A percentile compares a stretch with the other conserved stretches of the same genome.
Conservation (phyloP, 2,113 vertebrate genomes). For the Cavia aperea region DNA sequence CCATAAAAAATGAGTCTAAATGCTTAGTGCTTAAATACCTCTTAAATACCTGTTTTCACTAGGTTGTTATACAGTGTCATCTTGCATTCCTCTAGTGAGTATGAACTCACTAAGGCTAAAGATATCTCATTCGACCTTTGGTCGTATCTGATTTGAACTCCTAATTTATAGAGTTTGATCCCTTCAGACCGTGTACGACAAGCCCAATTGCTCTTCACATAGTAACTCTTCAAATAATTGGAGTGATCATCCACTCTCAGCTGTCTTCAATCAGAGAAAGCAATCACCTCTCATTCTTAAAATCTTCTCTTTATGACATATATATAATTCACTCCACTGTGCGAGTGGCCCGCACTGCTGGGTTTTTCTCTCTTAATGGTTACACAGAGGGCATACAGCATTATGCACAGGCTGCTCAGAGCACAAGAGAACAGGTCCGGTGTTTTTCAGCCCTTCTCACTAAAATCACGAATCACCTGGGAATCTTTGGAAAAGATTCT, state of each 20-base stretch:
- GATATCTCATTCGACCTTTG: background rate
- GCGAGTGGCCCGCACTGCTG: background rate
- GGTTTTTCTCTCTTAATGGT: background rate
- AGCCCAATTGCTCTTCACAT: background rate
- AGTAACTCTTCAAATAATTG: background rate
- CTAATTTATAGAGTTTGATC: background rate
- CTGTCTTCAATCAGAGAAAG: background rate
- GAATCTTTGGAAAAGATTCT: background rate
- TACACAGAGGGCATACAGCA: fast-evolving
- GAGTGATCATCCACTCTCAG: background rate
- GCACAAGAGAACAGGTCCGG: background rate
- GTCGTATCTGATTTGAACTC: background rate
- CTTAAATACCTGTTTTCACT: background rate
- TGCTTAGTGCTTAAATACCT: background rate
- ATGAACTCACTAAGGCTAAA: background rate
- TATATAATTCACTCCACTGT: background rate
- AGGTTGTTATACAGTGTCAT: background rate
- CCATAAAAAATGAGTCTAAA: background rate
- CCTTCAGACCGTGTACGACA: background rate
- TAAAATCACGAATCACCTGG: background rate
- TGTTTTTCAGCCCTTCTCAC: background rate
- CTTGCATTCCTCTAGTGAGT: background rate
- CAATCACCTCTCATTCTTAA: background rate
- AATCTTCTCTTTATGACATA: background rate
- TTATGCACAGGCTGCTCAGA: background rate